Base-by-base conservation (phyloP, 53 echinoderm and acorn worm genomes). In the Arbacia lixula region DNA sequence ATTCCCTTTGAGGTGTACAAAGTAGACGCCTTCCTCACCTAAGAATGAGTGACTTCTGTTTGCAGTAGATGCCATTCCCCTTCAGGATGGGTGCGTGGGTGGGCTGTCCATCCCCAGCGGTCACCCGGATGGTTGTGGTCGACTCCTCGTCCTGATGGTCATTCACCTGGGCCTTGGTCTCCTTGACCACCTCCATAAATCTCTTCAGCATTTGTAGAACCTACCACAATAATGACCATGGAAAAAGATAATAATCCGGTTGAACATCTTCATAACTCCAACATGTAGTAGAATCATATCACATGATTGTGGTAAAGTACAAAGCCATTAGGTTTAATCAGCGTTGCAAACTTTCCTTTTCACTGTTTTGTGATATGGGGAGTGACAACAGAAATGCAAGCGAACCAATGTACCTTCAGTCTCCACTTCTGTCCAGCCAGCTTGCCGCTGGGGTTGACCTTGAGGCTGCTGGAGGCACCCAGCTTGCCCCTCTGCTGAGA, bases 381-480 rank as follows among this genome's bases (percentile, higher is more conserved):
- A n/a, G n/a, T n/a, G n/a, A n/a, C n/a, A n/a, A n/a, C n/a, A n/a
- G n/a, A n/a, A 46, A 46, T 46, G 46, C 46, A 8, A 46, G 46
- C 8, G 46, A 8, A 10, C 12, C 28, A 33, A 20, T 37, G n/a
- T 25, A 98, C 98, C 90, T 94, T 94, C 25, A 88, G 77, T 71
- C 98, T 90, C 98, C 98, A 98, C 38, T 90, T 90, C 64, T 94
- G 94, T 51, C 92, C 86, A 3, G 94, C 76, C 46, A 90, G 75
- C 84, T 87, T 87, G 73, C 94, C 95, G 28, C 82, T 87, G 3
- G 98, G 98, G 30, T 95, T 89, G 32, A 91, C 71, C 22, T 78
- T 78, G 12, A 78, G 61, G n/a, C 29, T 90, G 16, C 88, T 89
- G 10, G 74, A 50, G 68, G 87, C 85, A 78, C 87, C 84, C 14